phyloP scores from a whole-genome alignment of 2,888 invertebrate species.

The Abrostola triplasia region DNA sequence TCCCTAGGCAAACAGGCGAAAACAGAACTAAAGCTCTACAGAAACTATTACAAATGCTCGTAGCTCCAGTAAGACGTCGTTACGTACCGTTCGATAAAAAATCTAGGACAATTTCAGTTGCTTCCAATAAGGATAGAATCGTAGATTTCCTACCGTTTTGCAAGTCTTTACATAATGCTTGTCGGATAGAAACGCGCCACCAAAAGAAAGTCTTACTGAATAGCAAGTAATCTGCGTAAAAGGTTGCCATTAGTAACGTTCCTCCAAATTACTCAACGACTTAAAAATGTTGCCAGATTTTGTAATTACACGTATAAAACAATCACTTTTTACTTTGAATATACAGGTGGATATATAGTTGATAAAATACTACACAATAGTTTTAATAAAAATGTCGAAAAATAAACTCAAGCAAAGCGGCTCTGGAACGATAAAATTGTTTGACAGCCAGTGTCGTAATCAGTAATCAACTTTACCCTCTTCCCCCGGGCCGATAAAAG shows the following conservation, averaged over 20 bases:
- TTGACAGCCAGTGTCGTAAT: conserved; percentile 53
- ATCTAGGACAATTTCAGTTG: conserved; percentile 3
- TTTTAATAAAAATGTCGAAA: conserved; percentile 5
- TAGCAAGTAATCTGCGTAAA: conserved; percentile 2
- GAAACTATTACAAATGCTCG: too few species aligned
- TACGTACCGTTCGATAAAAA: not conserved
- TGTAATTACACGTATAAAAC: not conserved
- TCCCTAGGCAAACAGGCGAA: too few species aligned
- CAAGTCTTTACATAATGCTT: conserved; percentile 2
- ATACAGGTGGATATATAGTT: too few species aligned
- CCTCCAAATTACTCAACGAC: not conserved
- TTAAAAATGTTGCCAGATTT: conserved; percentile 1
- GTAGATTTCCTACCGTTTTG: not conserved
- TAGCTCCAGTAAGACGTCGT: too few species aligned
- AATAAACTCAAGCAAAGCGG: conserved; percentile 7
- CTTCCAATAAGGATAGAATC: not conserved
- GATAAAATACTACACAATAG: conserved; percentile 1
- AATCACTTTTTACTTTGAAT: conserved; percentile 1
- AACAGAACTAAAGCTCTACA: too few species aligned
- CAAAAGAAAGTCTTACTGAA: not conserved
- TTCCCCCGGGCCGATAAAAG: conserved; percentile 32
- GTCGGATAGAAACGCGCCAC: not conserved
- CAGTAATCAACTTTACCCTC: conserved; percentile 62
- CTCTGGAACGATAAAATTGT: conserved; percentile 35
- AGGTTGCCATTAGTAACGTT: not conserved